A percentile compares a stretch with the other conserved stretches of the same genome.
These are phyloP conservation scores for Philereme vetulata DNA, from an alignment of 2,888 invertebrate species.

Conservation along the genomic window DNA sequence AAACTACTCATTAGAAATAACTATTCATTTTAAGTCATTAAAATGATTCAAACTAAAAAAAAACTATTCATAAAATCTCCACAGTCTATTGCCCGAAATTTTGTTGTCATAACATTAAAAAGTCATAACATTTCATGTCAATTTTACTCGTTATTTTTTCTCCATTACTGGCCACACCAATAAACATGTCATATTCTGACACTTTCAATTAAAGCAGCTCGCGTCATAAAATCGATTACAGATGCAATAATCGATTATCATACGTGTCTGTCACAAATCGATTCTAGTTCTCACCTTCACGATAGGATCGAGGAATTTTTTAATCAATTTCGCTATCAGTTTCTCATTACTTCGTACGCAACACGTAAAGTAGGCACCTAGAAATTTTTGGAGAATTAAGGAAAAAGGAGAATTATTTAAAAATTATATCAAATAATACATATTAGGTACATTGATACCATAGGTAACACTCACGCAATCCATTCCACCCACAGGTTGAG, in stretches of 20 bases:
- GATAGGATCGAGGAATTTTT: constrained; percentile 36
- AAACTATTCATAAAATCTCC: too few relatives aligned
- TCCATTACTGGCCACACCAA: constrained; percentile 26
- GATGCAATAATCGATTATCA: constrained; percentile 70
- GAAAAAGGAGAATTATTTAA: background rate
- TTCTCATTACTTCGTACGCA: constrained; percentile 19
- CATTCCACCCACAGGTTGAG: too few relatives aligned
- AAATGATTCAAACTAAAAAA: too few relatives aligned
- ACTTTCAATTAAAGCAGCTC: constrained; percentile 51
- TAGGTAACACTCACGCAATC: too few relatives aligned
- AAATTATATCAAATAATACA: too few relatives aligned
- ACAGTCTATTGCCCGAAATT: too few relatives aligned
- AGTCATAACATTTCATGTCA: too few relatives aligned
- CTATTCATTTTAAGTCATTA: too few relatives aligned
- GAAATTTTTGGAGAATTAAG: constrained; percentile 2
- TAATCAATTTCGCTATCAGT: constrained; percentile 39
- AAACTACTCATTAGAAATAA: too few relatives aligned
- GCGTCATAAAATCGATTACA: constrained; percentile 63
- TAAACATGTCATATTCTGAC: constrained; percentile 30
- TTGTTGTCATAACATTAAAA: too few relatives aligned
- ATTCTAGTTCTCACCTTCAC: constrained; percentile 78
- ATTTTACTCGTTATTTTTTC: too few relatives aligned
- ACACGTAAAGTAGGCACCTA: constrained; percentile 17
- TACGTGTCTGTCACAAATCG: constrained; percentile 77
- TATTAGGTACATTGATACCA: background rate